A percentile compares a stretch with the other conserved stretches of the same genome.
Evolutionary conservation across 2,888 invertebrate genomes (phyloP).

Genomic region (Physocephala rufipes): DNA sequence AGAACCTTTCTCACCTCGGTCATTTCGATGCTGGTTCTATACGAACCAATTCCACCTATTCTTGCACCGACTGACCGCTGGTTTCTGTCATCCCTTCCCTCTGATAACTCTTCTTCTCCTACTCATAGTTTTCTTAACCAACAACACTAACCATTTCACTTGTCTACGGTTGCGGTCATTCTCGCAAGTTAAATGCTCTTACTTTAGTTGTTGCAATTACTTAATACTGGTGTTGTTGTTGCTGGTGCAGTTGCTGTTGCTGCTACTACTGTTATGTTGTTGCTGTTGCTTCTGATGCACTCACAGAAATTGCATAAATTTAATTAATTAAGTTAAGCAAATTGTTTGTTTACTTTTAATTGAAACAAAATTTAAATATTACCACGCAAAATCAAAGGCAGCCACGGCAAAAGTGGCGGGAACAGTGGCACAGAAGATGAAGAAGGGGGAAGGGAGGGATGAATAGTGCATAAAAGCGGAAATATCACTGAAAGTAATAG

Average conservation of each 20-base stretch:
- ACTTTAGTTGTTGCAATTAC: too few relatives aligned
- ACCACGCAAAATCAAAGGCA: neutral
- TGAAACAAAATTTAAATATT: neutral
- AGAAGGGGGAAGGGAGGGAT: neutral
- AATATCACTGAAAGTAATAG: neutral
- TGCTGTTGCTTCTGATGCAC: neutral
- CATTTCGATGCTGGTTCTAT: too few relatives aligned
- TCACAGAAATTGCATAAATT: conserved; percentile 13
- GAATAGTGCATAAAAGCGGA: neutral
- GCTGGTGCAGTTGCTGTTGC: neutral
- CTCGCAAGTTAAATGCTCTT: too few relatives aligned
- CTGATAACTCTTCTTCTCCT: neutral
- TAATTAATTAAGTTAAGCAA: conserved; percentile 27
- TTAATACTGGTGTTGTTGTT: too few relatives aligned
- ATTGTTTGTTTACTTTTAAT: conserved; percentile 17
- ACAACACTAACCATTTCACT: neutral
- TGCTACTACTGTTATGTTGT: too few relatives aligned
- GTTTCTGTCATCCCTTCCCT: neutral
- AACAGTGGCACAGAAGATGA: neutral
- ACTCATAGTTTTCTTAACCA: neutral
- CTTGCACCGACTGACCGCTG: too few relatives aligned
- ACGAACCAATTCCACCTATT: too few relatives aligned
- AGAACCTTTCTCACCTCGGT: too few relatives aligned
- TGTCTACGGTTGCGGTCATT: neutral
- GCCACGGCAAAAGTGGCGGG: too few relatives aligned